phyloP scores from a whole-genome alignment of 1,140 invertebrate species.

The Phymorhynchus buccinoides region DNA sequence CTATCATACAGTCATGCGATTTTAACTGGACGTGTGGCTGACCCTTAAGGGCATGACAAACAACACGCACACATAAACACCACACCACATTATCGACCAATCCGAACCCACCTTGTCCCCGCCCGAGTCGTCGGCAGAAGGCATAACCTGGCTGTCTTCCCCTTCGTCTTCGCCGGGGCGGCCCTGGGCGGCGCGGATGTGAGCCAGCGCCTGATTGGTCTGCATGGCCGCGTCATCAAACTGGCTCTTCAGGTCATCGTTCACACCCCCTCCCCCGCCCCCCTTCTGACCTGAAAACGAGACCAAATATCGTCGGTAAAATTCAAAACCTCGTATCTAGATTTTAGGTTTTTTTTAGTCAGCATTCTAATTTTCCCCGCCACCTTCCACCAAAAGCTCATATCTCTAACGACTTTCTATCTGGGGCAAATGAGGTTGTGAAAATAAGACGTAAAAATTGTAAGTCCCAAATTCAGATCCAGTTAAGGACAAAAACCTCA shows the following conservation, averaged over 20 bases:
- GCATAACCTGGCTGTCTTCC: constrained; percentile 32
- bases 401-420: too few species aligned
- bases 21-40: too few species aligned
- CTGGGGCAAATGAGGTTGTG: too few species aligned
- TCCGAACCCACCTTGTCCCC: constrained; percentile 29
- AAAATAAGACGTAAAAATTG: too few species aligned
- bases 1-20: too few species aligned
- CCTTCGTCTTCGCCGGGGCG: constrained; percentile 24
- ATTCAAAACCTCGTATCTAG: too few species aligned
- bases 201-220: constrained; percentile 76
- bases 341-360: too few species aligned
- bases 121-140: background rate
- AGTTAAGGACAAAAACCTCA: too few species aligned
- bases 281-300: constrained; percentile 28
- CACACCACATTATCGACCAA: background rate
- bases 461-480: too few species aligned
- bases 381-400: too few species aligned
- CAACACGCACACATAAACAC: background rate
- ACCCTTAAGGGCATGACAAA: too few species aligned
- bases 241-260: constrained; percentile 85
- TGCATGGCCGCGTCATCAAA: constrained; percentile 82
- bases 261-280: constrained; percentile 74
- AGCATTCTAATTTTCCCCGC: too few species aligned
- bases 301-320: background rate
- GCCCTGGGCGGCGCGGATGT: constrained; percentile 45